Percentiles rank a stretch among this genome's conserved stretches.
phyloP scores from a whole-genome alignment of 2,797 vertebrate genomes.

The Ptychadena robeensis region DNA sequence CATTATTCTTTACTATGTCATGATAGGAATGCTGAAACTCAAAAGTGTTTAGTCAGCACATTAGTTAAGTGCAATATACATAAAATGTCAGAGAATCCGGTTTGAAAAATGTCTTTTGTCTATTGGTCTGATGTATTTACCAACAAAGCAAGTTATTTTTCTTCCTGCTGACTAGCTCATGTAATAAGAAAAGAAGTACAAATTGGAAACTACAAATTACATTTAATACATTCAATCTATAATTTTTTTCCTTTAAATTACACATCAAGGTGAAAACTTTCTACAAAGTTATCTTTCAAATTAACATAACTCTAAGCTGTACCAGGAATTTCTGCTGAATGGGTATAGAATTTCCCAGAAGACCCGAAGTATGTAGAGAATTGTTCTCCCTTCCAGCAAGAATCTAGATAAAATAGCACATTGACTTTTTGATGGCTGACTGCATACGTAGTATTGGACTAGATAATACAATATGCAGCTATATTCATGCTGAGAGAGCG shows the following conservation, averaged over 20 bases:
- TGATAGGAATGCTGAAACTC: not conserved
- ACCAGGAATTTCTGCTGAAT: constrained; percentile 31
- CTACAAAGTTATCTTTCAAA: constrained; percentile 30
- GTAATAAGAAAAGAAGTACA: constrained; percentile 15
- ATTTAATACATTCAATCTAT: constrained; percentile 21
- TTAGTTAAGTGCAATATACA: constrained; percentile 21
- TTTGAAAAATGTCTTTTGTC: not conserved
- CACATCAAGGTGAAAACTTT: constrained; percentile 37
- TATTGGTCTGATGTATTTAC: constrained; percentile 8
- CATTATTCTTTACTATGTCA: not conserved
- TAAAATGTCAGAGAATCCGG: constrained; percentile 15
- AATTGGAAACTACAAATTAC: constrained; percentile 18
- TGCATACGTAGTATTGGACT: constrained; percentile 10
- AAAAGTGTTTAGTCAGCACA: constrained; percentile 5
- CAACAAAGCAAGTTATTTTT: constrained; percentile 19
- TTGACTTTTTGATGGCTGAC: constrained; percentile 22
- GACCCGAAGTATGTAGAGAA: constrained; percentile 16
- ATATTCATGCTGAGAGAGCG: constrained; percentile 19
- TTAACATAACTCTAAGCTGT: constrained; percentile 21
- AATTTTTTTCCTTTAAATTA: constrained; percentile 34
- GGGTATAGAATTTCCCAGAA: constrained; percentile 22
- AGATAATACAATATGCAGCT: constrained; percentile 16
- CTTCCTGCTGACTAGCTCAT: constrained; percentile 7
- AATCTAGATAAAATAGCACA: constrained; percentile 4
- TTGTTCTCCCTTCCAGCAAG: constrained; percentile 36